Evolutionary conservation across 2,797 vertebrate species (phyloP).

Genomic region (Tenualosa thibaudeaui): DNA sequence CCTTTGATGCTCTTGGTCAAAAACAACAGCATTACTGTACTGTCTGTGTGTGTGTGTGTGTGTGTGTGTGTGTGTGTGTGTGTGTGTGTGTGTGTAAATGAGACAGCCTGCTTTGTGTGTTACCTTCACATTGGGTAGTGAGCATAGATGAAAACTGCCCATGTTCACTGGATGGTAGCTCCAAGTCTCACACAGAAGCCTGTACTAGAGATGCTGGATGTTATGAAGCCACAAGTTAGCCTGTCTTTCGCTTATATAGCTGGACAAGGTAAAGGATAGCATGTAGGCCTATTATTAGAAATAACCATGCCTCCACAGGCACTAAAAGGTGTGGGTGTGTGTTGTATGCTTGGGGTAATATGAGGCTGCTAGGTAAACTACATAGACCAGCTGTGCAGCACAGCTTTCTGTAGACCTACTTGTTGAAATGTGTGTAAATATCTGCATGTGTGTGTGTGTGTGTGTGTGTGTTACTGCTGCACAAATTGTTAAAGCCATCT

Average conservation of each 20-base stretch:
- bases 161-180: neutral
- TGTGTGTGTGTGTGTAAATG: neutral
- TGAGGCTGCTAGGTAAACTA: neutral
- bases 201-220: neutral
- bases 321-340: constrained; percentile 31
- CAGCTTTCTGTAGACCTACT: neutral
- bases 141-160: neutral
- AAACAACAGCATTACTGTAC: neutral
- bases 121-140: neutral
- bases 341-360: neutral
- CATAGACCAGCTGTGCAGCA: neutral
- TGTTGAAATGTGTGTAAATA: neutral
- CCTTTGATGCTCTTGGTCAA: neutral
- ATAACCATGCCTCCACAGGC: neutral
- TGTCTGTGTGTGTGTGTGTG: neutral
- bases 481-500: too few species aligned
- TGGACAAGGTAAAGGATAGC: neutral
- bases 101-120: neutral
- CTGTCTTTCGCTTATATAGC: neutral
- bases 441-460: too few species aligned
- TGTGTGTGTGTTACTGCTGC: too few species aligned
- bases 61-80: too few species aligned
- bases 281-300: neutral
- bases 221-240: neutral
- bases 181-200: neutral